phyloP scores from a whole-genome alignment of 2,888 invertebrate species.

The Ochlodes sylvanus region DNA sequence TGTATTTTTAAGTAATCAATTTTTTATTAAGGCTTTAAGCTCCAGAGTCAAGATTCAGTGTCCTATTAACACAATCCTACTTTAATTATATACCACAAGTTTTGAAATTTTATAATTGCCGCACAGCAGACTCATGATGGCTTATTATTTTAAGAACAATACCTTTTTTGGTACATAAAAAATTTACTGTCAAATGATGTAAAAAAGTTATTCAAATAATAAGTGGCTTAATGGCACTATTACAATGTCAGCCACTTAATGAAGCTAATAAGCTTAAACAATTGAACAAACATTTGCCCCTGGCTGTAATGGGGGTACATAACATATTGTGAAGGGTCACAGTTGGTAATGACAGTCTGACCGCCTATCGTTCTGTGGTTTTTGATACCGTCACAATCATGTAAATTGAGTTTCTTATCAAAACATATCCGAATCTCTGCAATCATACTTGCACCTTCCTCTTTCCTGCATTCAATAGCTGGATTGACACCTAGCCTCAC shows the following conservation, averaged over 20 bases:
- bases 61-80: too few species aligned
- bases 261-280: slow-evolving; percentile 84
- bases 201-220: neutral
- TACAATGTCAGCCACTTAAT: slow-evolving; percentile 87
- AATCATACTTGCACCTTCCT: slow-evolving; percentile 85
- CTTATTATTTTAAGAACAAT: too few species aligned
- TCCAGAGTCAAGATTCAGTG: too few species aligned
- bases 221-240: slow-evolving; percentile 27
- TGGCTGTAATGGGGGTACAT: slow-evolving; percentile 83
- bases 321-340: slow-evolving; percentile 79
- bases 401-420: slow-evolving; percentile 86
- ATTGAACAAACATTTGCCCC: slow-evolving; percentile 71
- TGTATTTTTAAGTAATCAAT: too few species aligned
- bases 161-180: too few species aligned
- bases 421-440: slow-evolving; percentile 91
- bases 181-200: too few species aligned
- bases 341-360: slow-evolving; percentile 85
- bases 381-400: slow-evolving; percentile 87
- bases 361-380: slow-evolving; percentile 40
- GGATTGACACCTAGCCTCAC: slow-evolving; percentile 84
- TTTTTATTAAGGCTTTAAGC: too few species aligned
- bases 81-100: too few species aligned
- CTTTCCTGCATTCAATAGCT: slow-evolving; percentile 86
- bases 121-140: too few species aligned
- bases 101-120: too few species aligned